These are phyloP conservation scores for Ramazzottius varieornatus DNA, from an alignment of 2,888 invertebrate genomes.

Conservation along the genomic window DNA sequence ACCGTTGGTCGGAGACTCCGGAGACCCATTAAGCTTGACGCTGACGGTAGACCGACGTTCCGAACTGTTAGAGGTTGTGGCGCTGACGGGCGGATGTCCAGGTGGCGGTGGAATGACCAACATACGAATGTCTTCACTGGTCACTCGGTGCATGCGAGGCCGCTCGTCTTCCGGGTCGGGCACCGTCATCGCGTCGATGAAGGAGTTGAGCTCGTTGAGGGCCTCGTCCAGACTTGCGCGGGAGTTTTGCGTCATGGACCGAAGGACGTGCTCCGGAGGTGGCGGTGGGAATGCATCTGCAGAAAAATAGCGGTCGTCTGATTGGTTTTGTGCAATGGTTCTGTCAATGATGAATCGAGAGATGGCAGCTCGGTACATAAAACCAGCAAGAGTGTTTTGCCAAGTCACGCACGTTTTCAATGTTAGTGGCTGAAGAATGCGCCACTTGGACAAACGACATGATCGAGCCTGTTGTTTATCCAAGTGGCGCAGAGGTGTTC, in stretches of 20 bases:
- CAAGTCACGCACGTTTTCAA: no score
- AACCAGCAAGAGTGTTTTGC: no score
- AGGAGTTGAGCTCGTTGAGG: constrained; percentile 2
- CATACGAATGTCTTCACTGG: not conserved
- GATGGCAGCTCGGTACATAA: no score
- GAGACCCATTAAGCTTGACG: not conserved
- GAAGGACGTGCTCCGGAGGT: no score
- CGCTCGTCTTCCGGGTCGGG: not conserved
- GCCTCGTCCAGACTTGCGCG: not conserved
- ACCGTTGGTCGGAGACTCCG: not conserved
- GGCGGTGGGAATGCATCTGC: no score
- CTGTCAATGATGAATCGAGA: no score
- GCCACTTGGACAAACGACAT: no score
- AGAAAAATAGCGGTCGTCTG: no score
- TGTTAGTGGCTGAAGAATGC: no score
- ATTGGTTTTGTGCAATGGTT: no score
- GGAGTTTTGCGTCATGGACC: not conserved
- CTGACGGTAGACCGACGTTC: not conserved
- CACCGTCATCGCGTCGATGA: not conserved
- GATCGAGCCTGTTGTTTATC: no score
- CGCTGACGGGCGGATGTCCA: not conserved
- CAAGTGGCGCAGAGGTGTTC: no score
- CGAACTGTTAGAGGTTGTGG: not conserved
- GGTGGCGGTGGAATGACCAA: constrained; percentile 1
- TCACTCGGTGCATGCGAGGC: not conserved